Percentiles rank a stretch among this genome's conserved stretches.
These are phyloP conservation scores for Lepidurus apus DNA, from an alignment of 1,140 invertebrate genomes.

Conservation along the genomic window DNA sequence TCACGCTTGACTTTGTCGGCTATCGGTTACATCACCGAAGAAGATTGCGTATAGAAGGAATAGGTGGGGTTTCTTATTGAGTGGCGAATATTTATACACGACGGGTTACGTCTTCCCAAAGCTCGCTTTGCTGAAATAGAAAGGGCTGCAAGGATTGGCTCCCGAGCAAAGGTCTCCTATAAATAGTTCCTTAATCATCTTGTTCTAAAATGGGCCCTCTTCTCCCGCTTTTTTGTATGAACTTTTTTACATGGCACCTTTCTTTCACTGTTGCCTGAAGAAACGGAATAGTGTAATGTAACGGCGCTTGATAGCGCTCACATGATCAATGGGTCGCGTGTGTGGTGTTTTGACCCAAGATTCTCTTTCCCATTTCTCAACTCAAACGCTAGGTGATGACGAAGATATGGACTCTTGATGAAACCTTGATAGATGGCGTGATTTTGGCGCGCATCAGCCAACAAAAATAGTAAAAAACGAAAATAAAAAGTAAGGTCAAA, in stretches of 20 bases:
- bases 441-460: neutral
- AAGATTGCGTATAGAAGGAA: neutral
- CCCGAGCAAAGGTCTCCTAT: neutral
- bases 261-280: neutral
- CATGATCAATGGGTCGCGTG: neutral
- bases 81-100: neutral
- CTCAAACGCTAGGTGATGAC: neutral
- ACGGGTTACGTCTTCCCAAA: neutral
- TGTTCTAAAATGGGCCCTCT: neutral
- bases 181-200: constrained; percentile 11
- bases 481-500: too few species aligned
- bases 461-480: too few species aligned
- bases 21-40: neutral
- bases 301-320: neutral
- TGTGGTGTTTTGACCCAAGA: neutral
- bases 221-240: neutral
- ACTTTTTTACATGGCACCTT: neutral
- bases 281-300: neutral
- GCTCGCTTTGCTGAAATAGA: neutral
- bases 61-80: neutral
- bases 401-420: neutral
- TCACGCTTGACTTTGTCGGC: neutral
- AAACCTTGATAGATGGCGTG: neutral
- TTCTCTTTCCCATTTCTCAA: neutral
- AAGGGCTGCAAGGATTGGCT: neutral